phyloP scores from a whole-genome alignment of 1,140 invertebrate species.

The Lysiphlebus fabarum region DNA sequence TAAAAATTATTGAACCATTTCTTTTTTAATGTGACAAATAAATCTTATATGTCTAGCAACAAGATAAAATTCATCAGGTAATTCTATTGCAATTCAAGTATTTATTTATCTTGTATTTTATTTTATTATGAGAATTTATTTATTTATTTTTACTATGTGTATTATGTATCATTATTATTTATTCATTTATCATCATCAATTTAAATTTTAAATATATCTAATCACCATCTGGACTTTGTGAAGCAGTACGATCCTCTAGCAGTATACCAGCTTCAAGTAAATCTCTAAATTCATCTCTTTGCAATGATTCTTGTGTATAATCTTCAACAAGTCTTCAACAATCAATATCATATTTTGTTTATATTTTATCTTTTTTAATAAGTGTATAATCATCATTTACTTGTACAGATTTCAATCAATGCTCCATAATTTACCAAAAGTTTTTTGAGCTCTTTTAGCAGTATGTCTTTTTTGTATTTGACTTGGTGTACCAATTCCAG shows the following conservation, averaged over 20 bases:
- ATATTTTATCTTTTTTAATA: slow-evolving; percentile 61
- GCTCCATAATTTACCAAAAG: slow-evolving; percentile 74
- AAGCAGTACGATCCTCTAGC: slow-evolving; percentile 57
- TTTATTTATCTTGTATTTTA: too few relatives aligned
- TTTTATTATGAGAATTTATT: too few relatives aligned
- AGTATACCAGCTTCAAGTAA: slow-evolving; percentile 79
- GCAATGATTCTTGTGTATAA: slow-evolving; percentile 86
- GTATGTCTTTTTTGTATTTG: slow-evolving; percentile 74
- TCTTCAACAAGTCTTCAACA: slow-evolving; percentile 87
- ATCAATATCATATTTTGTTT: slow-evolving; percentile 81
- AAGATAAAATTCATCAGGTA: too few relatives aligned
- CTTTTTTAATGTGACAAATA: too few relatives aligned
- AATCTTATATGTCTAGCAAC: too few relatives aligned
- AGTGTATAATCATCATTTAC: slow-evolving; percentile 64
- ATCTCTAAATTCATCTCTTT: slow-evolving; percentile 83
- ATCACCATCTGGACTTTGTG: slow-evolving; percentile 78
- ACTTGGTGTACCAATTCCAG: slow-evolving; percentile 72
- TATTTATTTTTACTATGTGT: too few relatives aligned
- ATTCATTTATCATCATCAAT: too few relatives aligned
- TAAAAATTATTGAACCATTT: too few relatives aligned
- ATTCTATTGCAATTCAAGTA: too few relatives aligned
- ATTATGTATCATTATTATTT: too few relatives aligned
- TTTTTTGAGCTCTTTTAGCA: slow-evolving; percentile 67
- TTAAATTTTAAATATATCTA: too few relatives aligned
- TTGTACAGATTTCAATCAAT: slow-evolving; percentile 66